These are phyloP conservation scores for Microcaecilia unicolor DNA, from an alignment of 2,797 vertebrate species.

Conservation along the genomic window DNA sequence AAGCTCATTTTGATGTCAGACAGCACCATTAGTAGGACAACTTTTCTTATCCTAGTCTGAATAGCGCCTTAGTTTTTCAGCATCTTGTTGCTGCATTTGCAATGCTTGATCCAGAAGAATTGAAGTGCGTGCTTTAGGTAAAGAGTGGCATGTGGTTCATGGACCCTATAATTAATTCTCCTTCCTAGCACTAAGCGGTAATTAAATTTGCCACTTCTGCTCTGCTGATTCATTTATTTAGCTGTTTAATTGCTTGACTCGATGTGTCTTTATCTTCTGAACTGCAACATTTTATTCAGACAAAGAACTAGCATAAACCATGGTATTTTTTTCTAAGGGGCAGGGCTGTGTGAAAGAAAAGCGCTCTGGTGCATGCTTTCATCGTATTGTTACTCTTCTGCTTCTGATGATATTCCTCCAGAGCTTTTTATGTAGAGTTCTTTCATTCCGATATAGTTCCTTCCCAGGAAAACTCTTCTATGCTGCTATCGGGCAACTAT, in stretches of 20 bases:
- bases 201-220: slow-evolving; percentile 89
- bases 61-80: not conserved
- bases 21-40: too few relatives aligned
- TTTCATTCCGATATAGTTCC: not conserved
- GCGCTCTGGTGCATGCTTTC: slow-evolving; percentile 23
- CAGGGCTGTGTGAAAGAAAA: slow-evolving; percentile 40
- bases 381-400: slow-evolving; percentile 18
- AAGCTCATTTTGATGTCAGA: too few relatives aligned
- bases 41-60: slow-evolving; percentile 6
- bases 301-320: slow-evolving; percentile 68
- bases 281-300: slow-evolving; percentile 73
- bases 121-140: slow-evolving; percentile 42
- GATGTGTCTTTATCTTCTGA: slow-evolving; percentile 71
- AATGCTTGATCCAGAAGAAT: slow-evolving; percentile 32
- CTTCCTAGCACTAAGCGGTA: slow-evolving; percentile 75
- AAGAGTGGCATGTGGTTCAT: slow-evolving; percentile 57
- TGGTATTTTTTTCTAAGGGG: slow-evolving; percentile 36
- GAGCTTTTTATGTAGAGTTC: not conserved
- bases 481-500: not conserved
- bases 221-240: slow-evolving; percentile 80
- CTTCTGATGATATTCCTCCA: not conserved
- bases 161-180: slow-evolving; percentile 73
- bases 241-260: slow-evolving; percentile 70
- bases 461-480: not conserved
- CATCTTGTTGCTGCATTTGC: slow-evolving; percentile 6